Percentiles rank a stretch among this genome's conserved stretches.
phyloP scores from a whole-genome alignment of 2,797 vertebrate genomes.

The Labeo calbasu region DNA sequence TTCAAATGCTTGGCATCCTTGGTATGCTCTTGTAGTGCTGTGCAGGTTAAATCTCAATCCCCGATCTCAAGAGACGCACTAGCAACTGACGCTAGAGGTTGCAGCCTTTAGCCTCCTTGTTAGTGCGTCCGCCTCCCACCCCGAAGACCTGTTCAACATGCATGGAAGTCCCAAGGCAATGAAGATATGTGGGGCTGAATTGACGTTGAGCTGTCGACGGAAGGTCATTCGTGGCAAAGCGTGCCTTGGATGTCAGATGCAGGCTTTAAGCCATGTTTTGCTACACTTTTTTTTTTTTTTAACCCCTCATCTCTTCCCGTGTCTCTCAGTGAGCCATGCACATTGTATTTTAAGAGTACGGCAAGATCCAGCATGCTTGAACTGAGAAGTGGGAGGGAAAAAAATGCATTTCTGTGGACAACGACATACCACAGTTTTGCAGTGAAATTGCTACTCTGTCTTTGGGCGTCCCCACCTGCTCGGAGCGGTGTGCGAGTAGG shows the following conservation, averaged over 20 bases:
- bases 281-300: neutral
- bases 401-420: conserved; percentile 43
- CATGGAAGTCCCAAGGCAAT: conserved; percentile 9
- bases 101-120: too few species aligned
- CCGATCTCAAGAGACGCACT: too few species aligned
- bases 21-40: too few species aligned
- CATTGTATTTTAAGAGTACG: conserved; percentile 15
- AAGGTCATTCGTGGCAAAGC: neutral
- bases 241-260: neutral
- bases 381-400: neutral
- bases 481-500: too few species aligned
- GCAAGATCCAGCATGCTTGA: conserved; percentile 35
- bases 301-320: neutral
- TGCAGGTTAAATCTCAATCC: too few species aligned
- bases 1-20: too few species aligned
- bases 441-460: conserved; percentile 57
- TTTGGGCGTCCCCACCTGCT: conserved; percentile 55
- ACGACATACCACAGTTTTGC: conserved; percentile 43
- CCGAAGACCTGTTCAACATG: conserved; percentile 5
- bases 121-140: too few species aligned
- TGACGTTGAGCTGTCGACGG: neutral
- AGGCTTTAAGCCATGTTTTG: neutral
- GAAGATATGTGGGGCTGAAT: neutral
- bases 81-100: too few species aligned
- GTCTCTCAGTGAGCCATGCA: neutral